Evolutionary conservation across 2,888 invertebrate species (phyloP), one percentile per base, ranked within the genome.

Genomic region (Stenodera caucasica): DNA sequence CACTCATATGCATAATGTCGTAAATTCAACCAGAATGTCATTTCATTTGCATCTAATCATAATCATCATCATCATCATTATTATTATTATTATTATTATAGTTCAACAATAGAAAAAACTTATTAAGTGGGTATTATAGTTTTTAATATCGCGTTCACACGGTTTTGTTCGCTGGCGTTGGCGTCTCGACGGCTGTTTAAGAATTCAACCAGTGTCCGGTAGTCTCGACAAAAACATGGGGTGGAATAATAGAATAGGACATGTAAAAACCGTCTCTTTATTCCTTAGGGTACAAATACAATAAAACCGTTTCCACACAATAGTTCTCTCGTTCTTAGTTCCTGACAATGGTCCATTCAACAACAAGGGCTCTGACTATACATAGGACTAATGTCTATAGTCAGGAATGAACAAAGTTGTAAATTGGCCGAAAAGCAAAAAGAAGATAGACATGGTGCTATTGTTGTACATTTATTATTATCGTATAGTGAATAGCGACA

Each of bases 221-320:
- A 40, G 18, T n/a, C n/a, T 18, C 37, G 53, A 62, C 57, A 61
- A 60, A 61, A 62, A 58, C 37, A 40, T 59, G 57, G 69, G 70
- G 70, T 59, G 70, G 67, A 66, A 70, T 66, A 70, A 70, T 69
- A 63, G 67, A 60, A 57, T 56, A 56, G 68, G 68, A 73, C 72
- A 74, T 74, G 74, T 75, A 76, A 77, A 76, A 76, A 78, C 72
- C 37, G 37, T 71, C 67, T 69, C 72, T 76, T 76, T 75, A 75
- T 77, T 56, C 57, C 72, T 70, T 59, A 60, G 37, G 37, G 37
- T 40, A 65, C 71, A 77, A 77, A 78, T 72, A 78, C 76, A 78
- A 78, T 77, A 76, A 78, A 75, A 40, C 37, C 37, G 37, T 68
- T 71, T 61, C 64, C 63, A 67, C 74, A 76, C 76, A 77, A 77